Conservation (phyloP, 2,113 vertebrate species). For the Argyrosomus japonicus region DNA sequence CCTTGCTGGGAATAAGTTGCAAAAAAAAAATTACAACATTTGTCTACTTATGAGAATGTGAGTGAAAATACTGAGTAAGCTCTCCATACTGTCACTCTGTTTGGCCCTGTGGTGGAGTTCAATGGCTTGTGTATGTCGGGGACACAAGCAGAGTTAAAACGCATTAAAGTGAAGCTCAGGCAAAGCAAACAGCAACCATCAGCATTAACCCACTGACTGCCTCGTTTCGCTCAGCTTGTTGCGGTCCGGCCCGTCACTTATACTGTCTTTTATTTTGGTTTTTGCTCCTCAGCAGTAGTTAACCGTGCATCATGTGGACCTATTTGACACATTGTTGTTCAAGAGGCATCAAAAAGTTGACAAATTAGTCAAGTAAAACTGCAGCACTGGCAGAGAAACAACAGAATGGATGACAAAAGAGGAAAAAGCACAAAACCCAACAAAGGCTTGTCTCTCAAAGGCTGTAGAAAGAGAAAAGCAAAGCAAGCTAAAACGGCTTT, state of each 20-base stretch:
- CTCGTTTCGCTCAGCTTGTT: neutral
- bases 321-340: conserved; percentile 21
- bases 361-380: conserved; percentile 37
- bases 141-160: conserved; percentile 56
- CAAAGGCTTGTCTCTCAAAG: conserved; percentile 49
- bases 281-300: conserved; percentile 2
- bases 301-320: neutral
- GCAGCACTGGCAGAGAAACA: conserved; percentile 42
- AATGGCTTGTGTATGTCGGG: conserved; percentile 42
- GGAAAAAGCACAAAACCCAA: conserved; percentile 44
- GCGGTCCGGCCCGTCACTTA: conserved; percentile 5
- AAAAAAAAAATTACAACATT: conserved; percentile 35
- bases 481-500: conserved; percentile 49
- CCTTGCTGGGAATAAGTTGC: conserved; percentile 51
- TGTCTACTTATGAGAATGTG: conserved; percentile 38
- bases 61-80: conserved; percentile 57
- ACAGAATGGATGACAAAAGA: conserved; percentile 58
- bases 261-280: conserved; percentile 27
- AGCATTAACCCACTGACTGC: conserved; percentile 60
- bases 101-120: conserved; percentile 49
- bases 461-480: conserved; percentile 48
- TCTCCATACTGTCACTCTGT: conserved; percentile 10
- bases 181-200: conserved; percentile 64
- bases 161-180: conserved; percentile 58
- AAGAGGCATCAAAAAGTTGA: conserved; percentile 40